Evolutionary conservation across 2,888 invertebrate genomes (phyloP), one percentile per base, ranked within the genome.

Genomic region (Steromphala cineraria): DNA sequence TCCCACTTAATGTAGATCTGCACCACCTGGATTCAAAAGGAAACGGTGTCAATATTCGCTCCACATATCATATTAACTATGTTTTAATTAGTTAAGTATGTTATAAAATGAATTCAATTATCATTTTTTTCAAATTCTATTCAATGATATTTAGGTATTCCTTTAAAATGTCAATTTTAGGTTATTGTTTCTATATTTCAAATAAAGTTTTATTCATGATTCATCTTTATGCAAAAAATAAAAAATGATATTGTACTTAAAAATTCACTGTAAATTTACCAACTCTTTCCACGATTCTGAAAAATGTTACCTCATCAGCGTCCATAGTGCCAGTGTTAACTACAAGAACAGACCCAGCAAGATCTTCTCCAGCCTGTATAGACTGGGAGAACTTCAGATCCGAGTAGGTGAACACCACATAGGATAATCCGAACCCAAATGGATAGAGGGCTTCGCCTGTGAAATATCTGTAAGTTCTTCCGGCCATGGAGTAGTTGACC

Each of bases 381-480:
- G 55, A n/a, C 2, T 56, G 2, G 19, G 62, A 17, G 31, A 40
- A 78, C 46, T 56, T 19, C 10, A 89, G 40, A 1, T 79, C 75
- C 7, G 79, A 75, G 80, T 87, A 88, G 3, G 80, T 36, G 75
- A 87, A 89, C 53, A 52, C 83, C 7, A 85, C 81, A 78, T 87
- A 89, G 10, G 87, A 88, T 8, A 87, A 80, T 3, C 88, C 89
- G 81, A 84, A 88, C 31, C 89, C 87, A 81, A 87, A 89, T 10
- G 89, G 89, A 81, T 86, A 89, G 10, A 86, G 84, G 53, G 87
- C 87, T 15, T 79, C 79, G 19, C 86, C 86, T 15, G 81, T 81
- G 75, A 89, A 89, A 71, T 91, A 92, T 28, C 92, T 84, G 83
- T 92, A 92, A 7, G 91, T 92, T 40, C 87, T 82, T 13, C 87